Evolutionary conservation across 64 coral and sea anemone genomes (phyloP).

Genomic region (Acropora yongei): DNA sequence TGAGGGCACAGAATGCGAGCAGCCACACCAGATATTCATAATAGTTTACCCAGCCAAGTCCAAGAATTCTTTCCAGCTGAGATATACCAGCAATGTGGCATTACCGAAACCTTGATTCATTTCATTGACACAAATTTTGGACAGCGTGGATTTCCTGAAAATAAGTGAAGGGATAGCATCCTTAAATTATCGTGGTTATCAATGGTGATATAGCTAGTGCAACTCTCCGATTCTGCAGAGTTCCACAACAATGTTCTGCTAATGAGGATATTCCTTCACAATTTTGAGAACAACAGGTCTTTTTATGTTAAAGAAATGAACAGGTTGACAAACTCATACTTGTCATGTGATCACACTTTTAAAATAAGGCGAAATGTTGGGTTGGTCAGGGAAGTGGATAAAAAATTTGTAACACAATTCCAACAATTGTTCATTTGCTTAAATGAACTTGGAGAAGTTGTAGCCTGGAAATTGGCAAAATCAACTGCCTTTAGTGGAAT

Average conservation of each 20-base stretch:
- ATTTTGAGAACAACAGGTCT: constrained; percentile 40
- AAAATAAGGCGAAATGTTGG: constrained; percentile 55
- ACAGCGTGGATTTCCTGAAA: not conserved
- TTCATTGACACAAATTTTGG: constrained; percentile 60
- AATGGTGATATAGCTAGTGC: not conserved
- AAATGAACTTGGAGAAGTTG: constrained; percentile 60
- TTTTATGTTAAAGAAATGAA: constrained; percentile 29
- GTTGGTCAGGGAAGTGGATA: constrained; percentile 27
- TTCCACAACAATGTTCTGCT: constrained; percentile 59
- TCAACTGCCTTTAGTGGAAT: constrained; percentile 60
- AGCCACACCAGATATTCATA: constrained; percentile 40
- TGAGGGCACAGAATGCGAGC: constrained; percentile 26
- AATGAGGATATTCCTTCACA: constrained; percentile 48
- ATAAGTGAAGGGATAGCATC: constrained; percentile 52
- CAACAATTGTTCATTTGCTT: constrained; percentile 38
- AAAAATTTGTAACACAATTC: constrained; percentile 44
- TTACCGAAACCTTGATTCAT: constrained; percentile 52
- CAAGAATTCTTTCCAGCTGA: constrained; percentile 53
- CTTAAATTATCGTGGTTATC: constrained; percentile 17
- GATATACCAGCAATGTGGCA: constrained; percentile 35
- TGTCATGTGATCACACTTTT: constrained; percentile 64
- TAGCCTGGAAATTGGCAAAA: constrained; percentile 50
- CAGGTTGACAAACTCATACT: not conserved
- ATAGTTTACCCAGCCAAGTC: constrained; percentile 17
- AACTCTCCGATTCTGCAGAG: not conserved